Evolutionary conservation across 2,113 vertebrate genomes (phyloP).

Genomic region (Lynx canadensis): DNA sequence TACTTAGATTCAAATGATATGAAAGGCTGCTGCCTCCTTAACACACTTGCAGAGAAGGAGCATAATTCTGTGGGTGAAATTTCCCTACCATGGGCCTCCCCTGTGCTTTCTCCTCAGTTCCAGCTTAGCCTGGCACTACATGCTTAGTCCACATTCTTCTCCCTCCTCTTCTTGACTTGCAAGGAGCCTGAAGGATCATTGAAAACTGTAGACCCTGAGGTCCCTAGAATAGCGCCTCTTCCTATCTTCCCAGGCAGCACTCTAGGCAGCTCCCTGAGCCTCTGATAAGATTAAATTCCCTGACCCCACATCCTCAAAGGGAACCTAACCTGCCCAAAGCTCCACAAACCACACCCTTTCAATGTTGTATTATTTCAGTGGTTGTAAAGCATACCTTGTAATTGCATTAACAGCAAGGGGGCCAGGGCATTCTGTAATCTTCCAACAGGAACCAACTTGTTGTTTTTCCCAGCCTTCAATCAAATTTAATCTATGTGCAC

Average conservation of each 20-base stretch:
- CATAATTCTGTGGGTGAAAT: not conserved
- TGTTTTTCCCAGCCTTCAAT: conserved; percentile 6
- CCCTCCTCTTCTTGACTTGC: not conserved
- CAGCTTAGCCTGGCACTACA: not conserved
- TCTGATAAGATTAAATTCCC: not conserved
- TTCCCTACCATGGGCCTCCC: not conserved
- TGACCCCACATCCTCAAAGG: not conserved
- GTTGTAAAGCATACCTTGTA: not conserved
- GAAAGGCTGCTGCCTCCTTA: not conserved
- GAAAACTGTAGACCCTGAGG: not conserved
- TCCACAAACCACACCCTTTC: not conserved
- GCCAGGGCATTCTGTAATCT: not conserved
- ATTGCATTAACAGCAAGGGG: not conserved
- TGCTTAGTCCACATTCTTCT: not conserved
- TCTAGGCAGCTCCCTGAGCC: not conserved
- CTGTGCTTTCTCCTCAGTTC: not conserved
- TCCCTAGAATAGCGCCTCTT: not conserved
- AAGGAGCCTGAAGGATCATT: not conserved
- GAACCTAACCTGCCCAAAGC: not conserved
- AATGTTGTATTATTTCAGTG: not conserved
- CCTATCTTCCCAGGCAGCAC: not conserved
- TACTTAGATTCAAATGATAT: not conserved
- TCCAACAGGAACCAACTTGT: not conserved
- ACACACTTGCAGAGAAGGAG: not conserved
- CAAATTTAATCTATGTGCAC: not conserved